Evolutionary conservation across 2,797 vertebrate genomes (phyloP).

Genomic region (Sebastiscus tertius): DNA sequence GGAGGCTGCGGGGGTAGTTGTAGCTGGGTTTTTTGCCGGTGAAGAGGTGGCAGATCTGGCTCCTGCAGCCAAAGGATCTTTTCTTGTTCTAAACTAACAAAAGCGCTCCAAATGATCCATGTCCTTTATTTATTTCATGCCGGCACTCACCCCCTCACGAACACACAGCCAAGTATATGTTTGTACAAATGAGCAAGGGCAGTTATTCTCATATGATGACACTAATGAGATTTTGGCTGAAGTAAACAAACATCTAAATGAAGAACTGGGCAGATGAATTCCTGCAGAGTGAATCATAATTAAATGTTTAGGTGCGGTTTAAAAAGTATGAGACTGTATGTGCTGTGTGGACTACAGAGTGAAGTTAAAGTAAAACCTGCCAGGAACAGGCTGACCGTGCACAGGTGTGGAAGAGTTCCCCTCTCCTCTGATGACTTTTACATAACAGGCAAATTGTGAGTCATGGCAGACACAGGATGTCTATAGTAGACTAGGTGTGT

Average conservation of each 20-base stretch:
- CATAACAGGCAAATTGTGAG: conserved; percentile 52
- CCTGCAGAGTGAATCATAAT: conserved; percentile 31
- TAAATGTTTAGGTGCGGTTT: conserved; percentile 1
- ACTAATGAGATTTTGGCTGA: conserved; percentile 25
- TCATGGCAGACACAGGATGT: conserved; percentile 63
- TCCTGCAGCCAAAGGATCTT: conserved; percentile 39
- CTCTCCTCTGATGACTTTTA: conserved; percentile 28
- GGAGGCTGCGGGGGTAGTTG: conserved; percentile 56
- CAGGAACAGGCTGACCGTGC: not conserved
- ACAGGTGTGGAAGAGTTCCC: conserved; percentile 53
- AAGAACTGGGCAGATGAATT: not conserved
- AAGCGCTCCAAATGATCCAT: conserved; percentile 31
- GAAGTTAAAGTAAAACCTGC: conserved; percentile 7
- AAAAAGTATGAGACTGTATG: not conserved
- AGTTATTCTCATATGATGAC: conserved; percentile 37
- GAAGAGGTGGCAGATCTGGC: conserved; percentile 70
- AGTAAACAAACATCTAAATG: conserved; percentile 17
- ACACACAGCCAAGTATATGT: not conserved
- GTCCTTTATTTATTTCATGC: conserved; percentile 37
- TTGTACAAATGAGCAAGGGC: conserved; percentile 17
- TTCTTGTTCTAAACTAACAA: conserved; percentile 46
- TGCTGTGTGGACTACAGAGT: not conserved
- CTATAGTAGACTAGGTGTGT: conserved; percentile 27
- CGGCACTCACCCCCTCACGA: conserved; percentile 21
- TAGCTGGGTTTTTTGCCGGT: conserved; percentile 47